Conservation (phyloP, 2,888 invertebrate genomes). For the Ophonus ardosiacus region DNA sequence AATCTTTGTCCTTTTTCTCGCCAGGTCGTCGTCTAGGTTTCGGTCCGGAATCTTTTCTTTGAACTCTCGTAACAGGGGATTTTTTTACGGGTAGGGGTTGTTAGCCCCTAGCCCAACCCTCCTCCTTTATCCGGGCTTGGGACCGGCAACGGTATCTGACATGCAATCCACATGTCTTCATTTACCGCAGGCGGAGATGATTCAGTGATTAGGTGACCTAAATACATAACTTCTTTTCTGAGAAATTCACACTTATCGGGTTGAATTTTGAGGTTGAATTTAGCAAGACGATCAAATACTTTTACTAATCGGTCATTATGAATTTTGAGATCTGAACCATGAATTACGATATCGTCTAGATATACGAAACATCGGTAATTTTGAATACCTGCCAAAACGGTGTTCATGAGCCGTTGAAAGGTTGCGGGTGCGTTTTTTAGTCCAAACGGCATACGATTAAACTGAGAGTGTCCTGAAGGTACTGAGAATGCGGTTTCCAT, state of each 20-base stretch:
- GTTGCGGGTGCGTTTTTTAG: no score
- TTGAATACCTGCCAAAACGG: neutral
- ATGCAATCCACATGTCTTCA: no score
- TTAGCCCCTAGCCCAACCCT: neutral
- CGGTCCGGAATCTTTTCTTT: neutral
- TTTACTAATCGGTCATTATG: neutral
- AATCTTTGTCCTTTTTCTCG: neutral
- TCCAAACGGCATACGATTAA: no score
- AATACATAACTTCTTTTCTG: neutral
- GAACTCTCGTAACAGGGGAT: neutral
- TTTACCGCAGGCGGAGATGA: no score
- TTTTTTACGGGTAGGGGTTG: neutral
- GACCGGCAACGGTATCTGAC: no score
- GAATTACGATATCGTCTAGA: neutral
- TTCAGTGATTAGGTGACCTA: neutral
- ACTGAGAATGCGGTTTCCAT: no score
- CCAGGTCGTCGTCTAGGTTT: neutral
- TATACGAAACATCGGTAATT: neutral
- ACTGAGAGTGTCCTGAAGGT: no score
- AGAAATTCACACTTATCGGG: neutral
- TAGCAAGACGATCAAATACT: no score
- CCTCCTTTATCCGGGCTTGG: neutral
- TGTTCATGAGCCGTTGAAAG: no score
- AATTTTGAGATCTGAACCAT: neutral
- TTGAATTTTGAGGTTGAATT: constrained; percentile 2